A percentile compares a stretch with the other conserved stretches of the same genome.
Evolutionary conservation across 2,888 invertebrate genomes (phyloP).

Genomic region (Heteromurus nitidus): DNA sequence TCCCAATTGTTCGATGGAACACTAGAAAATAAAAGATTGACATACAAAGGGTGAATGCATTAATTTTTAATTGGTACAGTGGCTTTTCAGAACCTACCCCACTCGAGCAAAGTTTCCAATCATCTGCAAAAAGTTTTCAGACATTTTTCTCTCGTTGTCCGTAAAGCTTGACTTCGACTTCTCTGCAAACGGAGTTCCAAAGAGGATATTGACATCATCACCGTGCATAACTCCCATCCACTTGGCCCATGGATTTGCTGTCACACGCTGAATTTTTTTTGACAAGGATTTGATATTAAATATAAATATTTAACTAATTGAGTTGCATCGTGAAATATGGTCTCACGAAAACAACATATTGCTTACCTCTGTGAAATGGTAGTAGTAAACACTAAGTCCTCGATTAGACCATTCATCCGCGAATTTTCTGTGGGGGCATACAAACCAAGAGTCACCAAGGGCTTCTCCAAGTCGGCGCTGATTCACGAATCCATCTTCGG

Average conservation of each 20-base stretch:
- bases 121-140: constrained; percentile 51
- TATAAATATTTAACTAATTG: too few species aligned
- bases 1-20: constrained; percentile 63
- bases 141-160: constrained; percentile 45
- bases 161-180: constrained; percentile 15
- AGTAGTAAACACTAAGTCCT: constrained; percentile 62
- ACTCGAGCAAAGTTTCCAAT: constrained; percentile 61
- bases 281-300: constrained; percentile 4
- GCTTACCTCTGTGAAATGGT: constrained; percentile 63
- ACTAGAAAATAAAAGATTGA: constrained; percentile 17
- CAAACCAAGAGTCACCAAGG: constrained; percentile 58
- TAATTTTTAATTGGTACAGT: neutral
- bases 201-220: constrained; percentile 64
- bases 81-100: constrained; percentile 47
- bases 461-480: constrained; percentile 52
- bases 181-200: constrained; percentile 48
- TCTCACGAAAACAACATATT: too few species aligned
- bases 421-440: constrained; percentile 63
- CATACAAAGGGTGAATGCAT: neutral
- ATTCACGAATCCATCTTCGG: constrained; percentile 65
- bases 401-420: constrained; percentile 64
- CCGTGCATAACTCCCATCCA: constrained; percentile 70
- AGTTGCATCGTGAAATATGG: too few species aligned
- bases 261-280: constrained; percentile 44
- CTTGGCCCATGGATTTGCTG: constrained; percentile 63